phyloP scores from a whole-genome alignment of 2,888 invertebrate genomes.

The Apoda limacodes region DNA sequence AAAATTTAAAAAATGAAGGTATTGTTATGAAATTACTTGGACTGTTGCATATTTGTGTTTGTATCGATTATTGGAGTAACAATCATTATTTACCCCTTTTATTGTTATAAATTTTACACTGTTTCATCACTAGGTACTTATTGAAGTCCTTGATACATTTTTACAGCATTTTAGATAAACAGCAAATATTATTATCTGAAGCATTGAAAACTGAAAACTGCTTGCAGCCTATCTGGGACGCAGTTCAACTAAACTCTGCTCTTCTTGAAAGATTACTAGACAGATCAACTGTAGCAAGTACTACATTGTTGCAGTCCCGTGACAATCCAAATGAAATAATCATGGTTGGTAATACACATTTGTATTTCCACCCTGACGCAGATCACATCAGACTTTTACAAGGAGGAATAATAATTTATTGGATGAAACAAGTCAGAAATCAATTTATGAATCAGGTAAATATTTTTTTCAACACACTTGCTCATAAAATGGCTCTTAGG shows the following conservation, averaged over 20 bases:
- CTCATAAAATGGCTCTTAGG: too few species aligned
- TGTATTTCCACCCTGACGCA: conserved; percentile 93
- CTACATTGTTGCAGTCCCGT: conserved; percentile 67
- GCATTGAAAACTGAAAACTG: conserved; percentile 61
- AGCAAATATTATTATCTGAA: conserved; percentile 71
- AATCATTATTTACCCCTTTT: too few species aligned
- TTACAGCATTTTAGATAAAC: conserved; percentile 60
- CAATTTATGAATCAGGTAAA: conserved; percentile 39
- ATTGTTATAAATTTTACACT: conserved; percentile 2
- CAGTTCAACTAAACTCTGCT: conserved; percentile 68
- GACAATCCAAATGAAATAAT: conserved; percentile 70
- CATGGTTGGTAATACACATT: conserved; percentile 87
- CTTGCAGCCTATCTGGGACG: conserved; percentile 71
- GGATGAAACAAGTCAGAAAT: conserved; percentile 71
- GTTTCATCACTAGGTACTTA: conserved; percentile 1
- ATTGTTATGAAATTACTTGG: too few species aligned
- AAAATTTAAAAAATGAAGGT: too few species aligned
- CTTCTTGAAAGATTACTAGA: conserved; percentile 70
- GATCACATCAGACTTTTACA: conserved; percentile 91
- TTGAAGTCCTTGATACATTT: conserved; percentile 8
- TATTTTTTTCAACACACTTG: too few species aligned
- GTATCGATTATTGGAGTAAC: too few species aligned
- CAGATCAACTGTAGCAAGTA: conserved; percentile 77
- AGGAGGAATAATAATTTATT: conserved; percentile 78
- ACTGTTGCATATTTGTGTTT: too few species aligned